Base-by-base conservation (phyloP, 2,888 invertebrate genomes). In the Phaedon cochleariae region DNA sequence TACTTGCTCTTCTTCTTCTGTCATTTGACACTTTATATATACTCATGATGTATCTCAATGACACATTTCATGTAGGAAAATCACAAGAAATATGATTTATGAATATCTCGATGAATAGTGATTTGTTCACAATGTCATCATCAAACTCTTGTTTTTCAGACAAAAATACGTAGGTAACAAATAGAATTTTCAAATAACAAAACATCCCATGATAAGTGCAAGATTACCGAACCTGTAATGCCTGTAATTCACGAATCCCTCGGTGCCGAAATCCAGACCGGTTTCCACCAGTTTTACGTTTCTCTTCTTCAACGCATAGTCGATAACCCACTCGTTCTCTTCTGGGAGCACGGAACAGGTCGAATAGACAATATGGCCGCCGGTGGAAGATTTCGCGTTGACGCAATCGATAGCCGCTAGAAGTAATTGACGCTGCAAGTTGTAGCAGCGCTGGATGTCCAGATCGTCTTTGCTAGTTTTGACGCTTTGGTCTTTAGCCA, bases 341-440 rank as follows among this genome's bases (percentile, higher is more conserved):
- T 99, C 99, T 0, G 97, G 95, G 77, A 98, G 85, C 72, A 99
- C 90, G 0, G 99, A 99, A 84, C 99, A 99, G 0, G 99, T 99
- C 0, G 98, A 99, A 83, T 99, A 99, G 0, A 99, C 98, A 68
- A 99, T 87, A 80, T 95, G 95, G 10, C 98, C 98, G 31, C 98
- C 99, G 15, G 93, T 91, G 62, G 91, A 86, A 0, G 98, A 97
- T 76, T 94, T 94, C 0, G 96, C 95, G 85, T 96, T 94, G 46
- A 95, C 90, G 78, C 94, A 94, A 85, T 99, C 99, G 72, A 99
- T 97, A n/a, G 99, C 99, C 3, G 96, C 92, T 59, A 98, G 84
- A 3, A 99, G 85, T 22, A 99, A 86, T 80, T 98, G 93, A 60
- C 96, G 89, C 84, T 99, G 99, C 53, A 98, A 85, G 74, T 95